A percentile compares a stretch with the other conserved stretches of the same genome.
Conservation (phyloP, 2,888 invertebrate species). For the Colostygia pectinataria region DNA sequence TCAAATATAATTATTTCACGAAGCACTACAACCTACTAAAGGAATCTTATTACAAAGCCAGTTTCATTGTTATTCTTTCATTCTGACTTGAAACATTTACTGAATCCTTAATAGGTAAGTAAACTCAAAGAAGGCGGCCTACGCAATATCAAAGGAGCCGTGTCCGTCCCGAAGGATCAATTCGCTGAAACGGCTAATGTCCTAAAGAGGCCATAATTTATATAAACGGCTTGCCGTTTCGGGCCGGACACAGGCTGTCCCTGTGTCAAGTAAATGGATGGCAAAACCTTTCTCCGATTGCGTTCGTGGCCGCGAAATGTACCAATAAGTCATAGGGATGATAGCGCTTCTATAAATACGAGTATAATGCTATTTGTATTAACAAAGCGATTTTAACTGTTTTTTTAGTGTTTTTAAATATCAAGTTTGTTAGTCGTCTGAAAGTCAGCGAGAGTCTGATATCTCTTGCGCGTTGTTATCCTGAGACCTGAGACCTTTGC, state of each 20-base stretch:
- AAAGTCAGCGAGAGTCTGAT: no score
- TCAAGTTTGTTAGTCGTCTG: no score
- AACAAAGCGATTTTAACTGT: no score
- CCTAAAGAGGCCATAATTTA: slow-evolving; percentile 40
- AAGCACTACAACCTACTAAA: neutral
- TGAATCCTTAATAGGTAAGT: slow-evolving; percentile 1
- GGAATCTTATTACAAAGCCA: neutral
- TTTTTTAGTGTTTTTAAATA: no score
- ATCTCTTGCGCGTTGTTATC: no score
- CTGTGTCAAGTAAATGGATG: slow-evolving; percentile 32
- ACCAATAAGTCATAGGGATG: slow-evolving; percentile 31
- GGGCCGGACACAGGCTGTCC: slow-evolving; percentile 31
- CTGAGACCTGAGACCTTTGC: no score
- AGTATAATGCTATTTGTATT: no score
- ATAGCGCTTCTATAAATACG: slow-evolving; percentile 13
- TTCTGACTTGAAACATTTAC: neutral
- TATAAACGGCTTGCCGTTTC: slow-evolving; percentile 35
- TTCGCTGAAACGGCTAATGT: slow-evolving; percentile 39
- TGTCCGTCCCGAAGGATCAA: slow-evolving; percentile 30
- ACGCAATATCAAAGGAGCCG: slow-evolving; percentile 22
- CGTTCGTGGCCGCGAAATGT: slow-evolving; percentile 30
- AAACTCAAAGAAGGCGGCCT: slow-evolving; percentile 5
- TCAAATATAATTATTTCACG: no score
- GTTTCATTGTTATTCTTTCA: slow-evolving; percentile 5
- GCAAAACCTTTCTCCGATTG: slow-evolving; percentile 32